phyloP scores from a whole-genome alignment of 64 coral and sea anemone species.

The Stichodactyla mertensii region DNA sequence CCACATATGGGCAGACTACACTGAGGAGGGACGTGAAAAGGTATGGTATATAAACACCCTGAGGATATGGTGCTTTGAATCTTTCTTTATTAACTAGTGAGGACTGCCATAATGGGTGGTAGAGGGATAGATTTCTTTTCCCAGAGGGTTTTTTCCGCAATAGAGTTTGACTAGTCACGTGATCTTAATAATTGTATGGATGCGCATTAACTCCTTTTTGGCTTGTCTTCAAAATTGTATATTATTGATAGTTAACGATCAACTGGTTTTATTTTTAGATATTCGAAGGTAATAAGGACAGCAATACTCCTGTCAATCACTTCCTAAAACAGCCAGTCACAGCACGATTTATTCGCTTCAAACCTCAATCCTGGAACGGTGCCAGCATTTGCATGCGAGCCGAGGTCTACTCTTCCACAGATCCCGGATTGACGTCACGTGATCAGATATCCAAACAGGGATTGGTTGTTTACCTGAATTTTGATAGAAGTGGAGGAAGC shows the following conservation, averaged over 20 bases:
- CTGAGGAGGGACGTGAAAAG: constrained; percentile 18
- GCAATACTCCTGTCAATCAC: not conserved
- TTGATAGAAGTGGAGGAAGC: constrained; percentile 46
- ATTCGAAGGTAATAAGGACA: not conserved
- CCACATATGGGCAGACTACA: constrained; percentile 29
- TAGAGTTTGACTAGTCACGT: too few species aligned
- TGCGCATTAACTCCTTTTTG: not conserved
- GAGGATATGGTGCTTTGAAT: not conserved
- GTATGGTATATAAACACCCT: constrained; percentile 5
- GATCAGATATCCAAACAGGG: constrained; percentile 9
- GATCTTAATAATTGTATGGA: not conserved
- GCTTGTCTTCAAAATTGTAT: too few species aligned
- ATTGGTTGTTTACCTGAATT: constrained; percentile 68
- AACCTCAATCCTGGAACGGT: constrained; percentile 17
- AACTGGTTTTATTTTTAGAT: constrained; percentile 1
- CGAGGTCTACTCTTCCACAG: constrained; percentile 11
- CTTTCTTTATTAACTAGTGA: not conserved
- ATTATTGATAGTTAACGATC: not conserved
- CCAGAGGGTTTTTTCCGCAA: too few species aligned
- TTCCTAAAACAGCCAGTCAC: constrained; percentile 32
- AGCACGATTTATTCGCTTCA: constrained; percentile 17
- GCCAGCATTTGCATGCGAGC: constrained; percentile 27
- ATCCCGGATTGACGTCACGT: constrained; percentile 5
- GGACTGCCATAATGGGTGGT: too few species aligned
- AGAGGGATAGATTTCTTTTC: too few species aligned